Evolutionary conservation across 1,140 invertebrate species (phyloP), one percentile per base, ranked within the genome.

Genomic region (Piezodorus guildinii): DNA sequence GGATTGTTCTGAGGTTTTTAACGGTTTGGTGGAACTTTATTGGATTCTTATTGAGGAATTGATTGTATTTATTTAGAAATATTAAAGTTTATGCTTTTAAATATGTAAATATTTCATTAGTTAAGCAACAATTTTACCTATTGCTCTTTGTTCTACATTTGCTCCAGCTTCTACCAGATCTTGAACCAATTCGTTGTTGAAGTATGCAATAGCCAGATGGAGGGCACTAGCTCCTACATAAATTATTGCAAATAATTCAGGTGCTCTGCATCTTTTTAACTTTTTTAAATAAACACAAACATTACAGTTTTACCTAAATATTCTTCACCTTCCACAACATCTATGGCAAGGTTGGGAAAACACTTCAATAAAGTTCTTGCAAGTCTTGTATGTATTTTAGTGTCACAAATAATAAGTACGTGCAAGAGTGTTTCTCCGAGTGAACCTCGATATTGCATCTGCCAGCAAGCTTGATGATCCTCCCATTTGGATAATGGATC

Each of bases 251-350:
- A 21, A 21, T n/a, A 62, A 44, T 62, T 16, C 16, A 23, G 27
- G n/a, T 25, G 3, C 23, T 46, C 2, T 58, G 3, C 2, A 58
- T 25, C n/a, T 6, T 49, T 49, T 9, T 21, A 49, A 49, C 12
- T 19, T 46, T n/a, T 6, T n/a, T 46, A 46, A 46, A 46, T 4
- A n/a, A n/a, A n/a, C n/a, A n/a, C n/a, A n/a, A n/a, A n/a, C n/a
- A n/a, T n/a, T n/a, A 46, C 45, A 62, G 19, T 39, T 73, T 75
- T 72, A 88, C 91, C 94, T 71, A 94, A 82, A 79, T 98, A 98
- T 78, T 98, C 95, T 73, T 96, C 91, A 1, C 94, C 95, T 78
- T 98, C 93, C 60, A 98, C 95, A 15, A 96, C 87, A 76, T 98
- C 96, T 45, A 94, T 77, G 0, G 92, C 90, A 49, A 96, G 74